Base-by-base conservation (phyloP, 2,797 vertebrate genomes). In the Ciconia nigra region DNA sequence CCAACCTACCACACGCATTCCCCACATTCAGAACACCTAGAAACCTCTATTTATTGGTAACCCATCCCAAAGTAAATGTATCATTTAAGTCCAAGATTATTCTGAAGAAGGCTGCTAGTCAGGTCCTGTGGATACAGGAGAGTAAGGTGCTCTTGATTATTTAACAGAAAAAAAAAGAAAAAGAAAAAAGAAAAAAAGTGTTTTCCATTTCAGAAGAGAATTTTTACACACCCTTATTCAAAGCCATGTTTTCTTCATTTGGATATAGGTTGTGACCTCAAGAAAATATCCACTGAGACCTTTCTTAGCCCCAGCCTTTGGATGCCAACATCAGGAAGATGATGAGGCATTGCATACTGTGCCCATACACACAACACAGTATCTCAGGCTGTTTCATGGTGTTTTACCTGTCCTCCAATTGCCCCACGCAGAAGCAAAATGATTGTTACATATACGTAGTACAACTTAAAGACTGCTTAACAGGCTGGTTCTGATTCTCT, bases 1-100 rank as follows among this genome's bases (percentile, higher is more conserved):
- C 63, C 33, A 81, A 35, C 35, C 51, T 70, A 33, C 57, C 19
- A 39, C 21, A 52, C 67, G 51, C 46, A 65, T 89, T 91, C 71
- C 19, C 19, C 12, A 20, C 42, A 67, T 87, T 93, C 79, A 72
- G 79, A 93, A 86, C 57, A 71, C 54, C 35, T 86, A 90, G 51
- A 88, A 91, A 81, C n/a, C 5, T 92, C 65, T 81, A 46, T 92
- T 90, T 91, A 67, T 82, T 80, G 78, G 79, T 54, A 89, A 73
- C 49, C 9, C 19, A 33, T 63, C 79, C 69, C 72, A 81, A 95
- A 91, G 57, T 63, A 89, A 89, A 78, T 29, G 49, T 47, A 39
- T 19, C 19, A 39, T 63, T 77, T 74, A 28, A 85, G 39, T 77
- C 52, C 83, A 46, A 84, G 49, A 59, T 35, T 55, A 0, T 44